Conservation (phyloP, 2,113 vertebrate genomes). For the Arvicanthis niloticus region DNA sequence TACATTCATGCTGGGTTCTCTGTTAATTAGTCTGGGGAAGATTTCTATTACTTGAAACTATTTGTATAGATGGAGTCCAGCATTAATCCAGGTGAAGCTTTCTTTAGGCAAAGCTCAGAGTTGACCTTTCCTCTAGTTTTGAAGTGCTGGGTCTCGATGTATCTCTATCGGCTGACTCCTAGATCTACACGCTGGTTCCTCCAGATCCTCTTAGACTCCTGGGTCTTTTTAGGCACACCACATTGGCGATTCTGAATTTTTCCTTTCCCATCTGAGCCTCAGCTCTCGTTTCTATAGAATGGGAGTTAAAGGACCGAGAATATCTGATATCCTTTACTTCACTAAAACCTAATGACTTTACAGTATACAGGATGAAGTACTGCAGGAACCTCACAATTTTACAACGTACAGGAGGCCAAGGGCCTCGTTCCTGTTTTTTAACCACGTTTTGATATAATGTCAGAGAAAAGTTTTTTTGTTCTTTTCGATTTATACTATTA, state of each 20-base stretch:
- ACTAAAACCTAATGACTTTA: not conserved
- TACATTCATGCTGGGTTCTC: too few relatives aligned
- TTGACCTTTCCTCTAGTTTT: not conserved
- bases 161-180: not conserved
- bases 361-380: not conserved
- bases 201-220: not conserved
- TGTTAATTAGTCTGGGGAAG: not conserved
- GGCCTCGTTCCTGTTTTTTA: not conserved
- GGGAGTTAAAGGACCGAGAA: not conserved
- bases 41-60: too few relatives aligned
- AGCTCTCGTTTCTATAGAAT: not conserved
- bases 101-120: not conserved
- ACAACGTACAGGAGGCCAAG: not conserved
- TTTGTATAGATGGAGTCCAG: not conserved
- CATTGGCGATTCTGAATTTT: not conserved
- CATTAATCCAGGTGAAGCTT: not conserved
- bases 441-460: not conserved
- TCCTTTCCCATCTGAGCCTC: not conserved
- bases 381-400: too few relatives aligned
- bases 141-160: not conserved
- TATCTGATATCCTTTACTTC: not conserved
- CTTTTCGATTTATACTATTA: constrained; percentile 1
- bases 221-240: not conserved
- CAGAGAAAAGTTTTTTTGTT: not conserved
- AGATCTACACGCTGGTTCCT: not conserved